Evolutionary conservation across 1,140 invertebrate genomes (phyloP).

Genomic region (Meloidogyne exigua): DNA sequence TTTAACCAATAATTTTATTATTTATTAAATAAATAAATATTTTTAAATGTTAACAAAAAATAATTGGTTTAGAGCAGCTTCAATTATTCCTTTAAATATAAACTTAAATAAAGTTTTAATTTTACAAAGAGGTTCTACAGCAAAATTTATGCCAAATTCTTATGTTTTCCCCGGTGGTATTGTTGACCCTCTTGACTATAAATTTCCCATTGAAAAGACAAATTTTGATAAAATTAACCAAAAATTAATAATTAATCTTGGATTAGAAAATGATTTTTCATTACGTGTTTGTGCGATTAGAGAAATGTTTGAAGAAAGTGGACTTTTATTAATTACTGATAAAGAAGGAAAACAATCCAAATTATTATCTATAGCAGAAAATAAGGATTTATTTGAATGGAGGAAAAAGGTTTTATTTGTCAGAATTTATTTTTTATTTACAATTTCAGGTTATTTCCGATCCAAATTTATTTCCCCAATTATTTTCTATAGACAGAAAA

Average conservation of each 20-base stretch:
- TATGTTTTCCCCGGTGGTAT: conserved; percentile 43
- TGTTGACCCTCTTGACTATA: conserved; percentile 26
- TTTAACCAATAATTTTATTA: no score
- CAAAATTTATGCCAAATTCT: conserved; percentile 46
- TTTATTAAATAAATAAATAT: no score
- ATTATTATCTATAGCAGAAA: conserved; percentile 26
- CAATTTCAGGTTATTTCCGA: conserved; percentile 27
- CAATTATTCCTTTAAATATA: conserved; percentile 19
- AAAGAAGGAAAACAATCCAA: conserved; percentile 23
- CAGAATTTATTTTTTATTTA: neutral
- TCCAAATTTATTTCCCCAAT: conserved; percentile 27
- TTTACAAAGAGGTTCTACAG: conserved; percentile 32
- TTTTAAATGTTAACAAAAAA: neutral
- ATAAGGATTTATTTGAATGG: conserved; percentile 35
- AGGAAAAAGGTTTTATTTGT: conserved; percentile 32
- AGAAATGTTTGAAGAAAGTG: conserved; percentile 42
- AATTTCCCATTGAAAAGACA: conserved; percentile 39
- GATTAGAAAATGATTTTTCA: conserved; percentile 35
- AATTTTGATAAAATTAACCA: conserved; percentile 31
- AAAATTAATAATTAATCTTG: conserved; percentile 8
- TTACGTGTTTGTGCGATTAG: conserved; percentile 33
- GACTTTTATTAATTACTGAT: conserved; percentile 35
- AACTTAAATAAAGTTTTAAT: conserved; percentile 39
- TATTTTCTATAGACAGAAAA: conserved; percentile 30
- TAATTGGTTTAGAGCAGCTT: neutral